phyloP scores from a whole-genome alignment of 2,888 invertebrate species.

The Phanerotoma sp. region DNA sequence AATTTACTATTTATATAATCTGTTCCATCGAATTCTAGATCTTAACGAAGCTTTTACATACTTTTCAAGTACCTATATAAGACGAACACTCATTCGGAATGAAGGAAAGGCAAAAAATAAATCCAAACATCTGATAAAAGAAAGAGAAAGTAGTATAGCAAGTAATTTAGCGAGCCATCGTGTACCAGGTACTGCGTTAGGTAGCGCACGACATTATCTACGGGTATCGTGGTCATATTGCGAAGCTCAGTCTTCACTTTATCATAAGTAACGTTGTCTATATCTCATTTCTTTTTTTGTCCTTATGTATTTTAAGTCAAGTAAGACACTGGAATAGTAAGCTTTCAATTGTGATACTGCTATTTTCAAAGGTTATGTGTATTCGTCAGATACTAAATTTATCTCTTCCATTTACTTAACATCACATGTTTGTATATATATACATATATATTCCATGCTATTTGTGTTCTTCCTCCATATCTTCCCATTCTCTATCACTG shows the following conservation, averaged over 20 bases:
- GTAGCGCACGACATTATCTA: slow-evolving; percentile 19
- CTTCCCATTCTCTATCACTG: slow-evolving; percentile 12
- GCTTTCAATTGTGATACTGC: too few species aligned
- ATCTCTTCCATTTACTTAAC: slow-evolving; percentile 12
- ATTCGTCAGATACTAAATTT: slow-evolving; percentile 13
- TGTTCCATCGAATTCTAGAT: too few species aligned
- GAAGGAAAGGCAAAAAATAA: neutral
- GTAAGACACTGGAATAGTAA: too few species aligned
- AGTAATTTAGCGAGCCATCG: slow-evolving; percentile 19
- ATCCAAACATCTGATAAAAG: neutral
- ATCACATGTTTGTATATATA: slow-evolving; percentile 27
- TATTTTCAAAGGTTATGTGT: slow-evolving; percentile 10
- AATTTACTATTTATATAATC: too few species aligned
- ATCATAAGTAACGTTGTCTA: slow-evolving; percentile 12
- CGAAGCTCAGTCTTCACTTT: slow-evolving; percentile 10
- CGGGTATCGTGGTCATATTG: slow-evolving; percentile 9
- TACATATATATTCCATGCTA: too few species aligned
- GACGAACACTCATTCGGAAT: neutral
- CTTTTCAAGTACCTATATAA: too few species aligned
- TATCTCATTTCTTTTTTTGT: neutral
- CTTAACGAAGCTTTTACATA: too few species aligned
- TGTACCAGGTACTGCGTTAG: slow-evolving; percentile 22
- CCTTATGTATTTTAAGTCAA: too few species aligned
- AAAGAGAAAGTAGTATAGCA: slow-evolving; percentile 3
- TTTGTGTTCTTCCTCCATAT: too few species aligned